These are phyloP conservation scores for Allolobophora icterica DNA, from an alignment of 2,888 invertebrate species.

Conservation along the genomic window DNA sequence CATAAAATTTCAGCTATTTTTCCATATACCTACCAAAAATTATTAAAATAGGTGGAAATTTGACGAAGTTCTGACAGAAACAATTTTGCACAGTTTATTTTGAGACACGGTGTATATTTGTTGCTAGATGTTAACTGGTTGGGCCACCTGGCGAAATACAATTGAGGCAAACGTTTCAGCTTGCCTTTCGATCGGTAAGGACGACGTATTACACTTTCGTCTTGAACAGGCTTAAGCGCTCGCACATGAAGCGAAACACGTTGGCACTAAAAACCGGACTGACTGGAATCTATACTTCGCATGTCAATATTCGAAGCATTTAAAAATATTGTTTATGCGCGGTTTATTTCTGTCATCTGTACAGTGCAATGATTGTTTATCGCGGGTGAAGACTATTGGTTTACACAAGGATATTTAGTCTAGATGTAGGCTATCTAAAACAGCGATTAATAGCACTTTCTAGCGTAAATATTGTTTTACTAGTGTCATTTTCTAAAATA, in stretches of 20 bases:
- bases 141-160: not conserved
- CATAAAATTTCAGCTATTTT: too few species aligned
- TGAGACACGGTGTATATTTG: too few species aligned
- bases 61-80: too few species aligned
- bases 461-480: not conserved
- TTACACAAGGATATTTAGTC: not conserved
- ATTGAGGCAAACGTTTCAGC: not conserved
- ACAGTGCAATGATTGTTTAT: not conserved
- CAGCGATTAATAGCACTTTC: not conserved
- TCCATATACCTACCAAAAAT: too few species aligned
- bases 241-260: not conserved
- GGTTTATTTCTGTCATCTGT: too few species aligned
- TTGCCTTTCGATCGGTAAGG: not conserved
- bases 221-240: not conserved
- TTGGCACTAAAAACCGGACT: not conserved
- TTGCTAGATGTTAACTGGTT: not conserved
- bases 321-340: not conserved
- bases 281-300: not conserved
- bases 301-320: not conserved
- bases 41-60: too few species aligned
- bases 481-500: not conserved
- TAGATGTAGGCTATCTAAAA: not conserved
- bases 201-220: not conserved
- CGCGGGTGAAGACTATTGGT: not conserved
- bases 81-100: too few species aligned